phyloP scores from a whole-genome alignment of 2,113 vertebrate genomes.

The Megaceryle torquata region DNA sequence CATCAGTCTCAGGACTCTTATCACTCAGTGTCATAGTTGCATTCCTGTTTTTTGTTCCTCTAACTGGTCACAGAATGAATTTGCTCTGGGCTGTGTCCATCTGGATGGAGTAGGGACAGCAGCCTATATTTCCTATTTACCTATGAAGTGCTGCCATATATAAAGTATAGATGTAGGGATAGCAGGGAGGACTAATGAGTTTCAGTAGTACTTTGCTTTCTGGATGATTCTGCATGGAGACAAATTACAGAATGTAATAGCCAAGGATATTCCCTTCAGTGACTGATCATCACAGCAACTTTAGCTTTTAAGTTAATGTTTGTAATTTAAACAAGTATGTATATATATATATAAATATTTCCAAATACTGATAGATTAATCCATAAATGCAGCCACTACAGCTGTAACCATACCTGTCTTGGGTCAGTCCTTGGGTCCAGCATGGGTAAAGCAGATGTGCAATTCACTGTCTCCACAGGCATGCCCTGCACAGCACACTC shows the following conservation, averaged over 20 bases:
- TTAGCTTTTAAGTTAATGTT: neutral
- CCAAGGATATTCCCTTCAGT: neutral
- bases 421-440: neutral
- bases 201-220: neutral
- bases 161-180: neutral
- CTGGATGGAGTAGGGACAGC: neutral
- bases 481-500: neutral
- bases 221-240: neutral
- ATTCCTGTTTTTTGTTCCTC: neutral
- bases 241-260: neutral
- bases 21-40: accelerated
- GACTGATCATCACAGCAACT: neutral
- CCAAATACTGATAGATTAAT: neutral
- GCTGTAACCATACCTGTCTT: neutral
- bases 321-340: neutral
- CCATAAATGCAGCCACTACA: neutral
- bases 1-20: neutral
- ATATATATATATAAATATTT: neutral
- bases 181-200: neutral
- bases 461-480: too few species aligned
- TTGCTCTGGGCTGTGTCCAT: neutral
- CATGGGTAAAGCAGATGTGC: accelerated
- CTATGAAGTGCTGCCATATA: neutral
- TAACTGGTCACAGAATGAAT: neutral
- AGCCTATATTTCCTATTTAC: neutral